Evolutionary conservation across 1,140 invertebrate genomes (phyloP), one percentile per base, ranked within the genome.

Genomic region (Eubasilissa regina): DNA sequence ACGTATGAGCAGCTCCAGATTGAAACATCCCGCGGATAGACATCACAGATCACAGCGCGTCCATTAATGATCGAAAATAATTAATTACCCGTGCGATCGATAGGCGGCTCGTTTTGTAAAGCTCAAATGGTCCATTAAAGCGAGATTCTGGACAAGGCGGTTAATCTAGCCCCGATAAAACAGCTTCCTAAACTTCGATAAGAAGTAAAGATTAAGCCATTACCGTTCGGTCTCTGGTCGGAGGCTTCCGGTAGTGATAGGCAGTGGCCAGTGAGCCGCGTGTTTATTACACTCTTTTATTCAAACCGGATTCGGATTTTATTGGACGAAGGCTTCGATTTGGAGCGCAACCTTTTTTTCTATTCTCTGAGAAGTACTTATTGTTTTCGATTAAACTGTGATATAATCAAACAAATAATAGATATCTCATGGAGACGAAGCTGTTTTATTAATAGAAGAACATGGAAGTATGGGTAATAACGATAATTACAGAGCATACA

Each of bases 141-240:
- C 51, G 53, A 70, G 17, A 74, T 44, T 55, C 70, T 19, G 70
- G 35, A 74, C 70, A 74, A 56, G 70, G 17, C 70, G 12, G 51
- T 53, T 74, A 74, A 74, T 74, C 70, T 74, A n/a, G 9, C 15
- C 13, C 11, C 55, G 70, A 74, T 74, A 74, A 74, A 56, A 21
- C 53, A 55, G 43, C 70, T 74, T 74, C 70, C 70, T 74, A 56
- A 25, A 35, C 12, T 51, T 19, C 25, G 70, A 74, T 55, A 56
- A 55, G 70, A 53, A 74, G 53, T 12, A 56, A 74, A 74, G 70
- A 74, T 74, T 74, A 74, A 74, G 70, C 25, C 44, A 74, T 74
- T 74, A 74, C 70, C 21, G 70, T 44, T 55, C 44, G 51, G 51
- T 56, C 13, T 60, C 17, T 35, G 1, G 56, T 19, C 25, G 4